A percentile compares a stretch with the other conserved stretches of the same genome.
Conservation (phyloP, 2,113 vertebrate genomes). For the Lanius ludovicianus region DNA sequence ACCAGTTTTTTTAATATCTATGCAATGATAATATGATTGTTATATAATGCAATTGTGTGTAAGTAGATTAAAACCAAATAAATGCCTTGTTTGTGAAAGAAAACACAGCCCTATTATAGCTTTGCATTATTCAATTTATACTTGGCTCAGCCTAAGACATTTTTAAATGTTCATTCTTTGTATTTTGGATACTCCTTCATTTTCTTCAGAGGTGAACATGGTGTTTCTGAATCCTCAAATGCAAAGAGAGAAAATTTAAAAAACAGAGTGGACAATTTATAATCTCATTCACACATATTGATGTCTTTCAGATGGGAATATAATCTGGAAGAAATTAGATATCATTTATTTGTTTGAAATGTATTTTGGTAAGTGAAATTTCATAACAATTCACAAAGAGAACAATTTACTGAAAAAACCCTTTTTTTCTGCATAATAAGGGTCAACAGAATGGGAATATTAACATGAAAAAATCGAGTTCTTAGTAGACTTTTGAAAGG, state of each 20-base stretch:
- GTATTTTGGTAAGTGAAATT: not conserved
- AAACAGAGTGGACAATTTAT: not conserved
- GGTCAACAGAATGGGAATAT: not conserved
- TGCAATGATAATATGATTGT: not conserved
- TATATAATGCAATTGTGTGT: not conserved
- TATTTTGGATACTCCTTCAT: not conserved
- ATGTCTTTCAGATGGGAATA: not conserved
- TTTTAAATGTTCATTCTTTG: not conserved
- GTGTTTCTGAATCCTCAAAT: not conserved
- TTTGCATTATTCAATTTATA: not conserved
- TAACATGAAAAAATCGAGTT: not conserved
- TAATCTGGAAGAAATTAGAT: not conserved
- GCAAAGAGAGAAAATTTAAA: not conserved
- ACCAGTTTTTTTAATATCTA: not conserved
- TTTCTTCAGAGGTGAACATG: not conserved
- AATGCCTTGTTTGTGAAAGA: not conserved
- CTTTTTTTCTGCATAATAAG: not conserved
- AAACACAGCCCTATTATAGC: not conserved
- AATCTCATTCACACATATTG: not conserved
- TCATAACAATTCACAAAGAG: not conserved
- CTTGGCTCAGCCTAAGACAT: not conserved
- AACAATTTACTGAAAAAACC: not conserved
- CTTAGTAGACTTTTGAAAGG: not conserved
- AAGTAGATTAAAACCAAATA: not conserved
- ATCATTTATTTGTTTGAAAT: not conserved